Conservation (phyloP, 2,113 vertebrate genomes). For the Perca schrenkii region DNA sequence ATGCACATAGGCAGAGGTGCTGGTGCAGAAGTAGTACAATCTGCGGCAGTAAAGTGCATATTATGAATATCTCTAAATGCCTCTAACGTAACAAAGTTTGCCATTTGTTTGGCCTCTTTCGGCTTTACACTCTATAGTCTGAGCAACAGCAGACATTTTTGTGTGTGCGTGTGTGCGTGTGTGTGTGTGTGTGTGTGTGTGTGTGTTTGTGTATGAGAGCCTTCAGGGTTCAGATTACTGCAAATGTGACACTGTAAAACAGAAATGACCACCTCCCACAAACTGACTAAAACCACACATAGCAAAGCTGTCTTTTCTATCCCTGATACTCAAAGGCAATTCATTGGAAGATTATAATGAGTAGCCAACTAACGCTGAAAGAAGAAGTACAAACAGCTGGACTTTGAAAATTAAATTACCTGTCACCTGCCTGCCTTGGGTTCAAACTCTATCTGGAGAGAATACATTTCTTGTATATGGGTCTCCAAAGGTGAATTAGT, state of each 20-base stretch:
- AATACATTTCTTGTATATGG: not conserved
- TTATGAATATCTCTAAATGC: not conserved
- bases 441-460: not conserved
- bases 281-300: conserved; percentile 6
- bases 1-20: conserved; percentile 4
- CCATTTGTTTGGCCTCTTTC: not conserved
- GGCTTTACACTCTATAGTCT: not conserved
- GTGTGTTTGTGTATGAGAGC: conserved; percentile 2
- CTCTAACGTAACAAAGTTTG: not conserved
- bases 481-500: conserved; percentile 1
- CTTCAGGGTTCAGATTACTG: conserved; percentile 23
- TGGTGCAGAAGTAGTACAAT: not conserved
- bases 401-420: not conserved
- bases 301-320: not conserved
- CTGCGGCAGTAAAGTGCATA: not conserved
- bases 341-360: conserved; percentile 10
- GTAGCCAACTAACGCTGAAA: conserved; percentile 18
- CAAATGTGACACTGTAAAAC: conserved; percentile 35
- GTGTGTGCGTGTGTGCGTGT: conserved; percentile 1
- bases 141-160: not conserved
- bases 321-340: conserved; percentile 2
- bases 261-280: not conserved
- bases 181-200: not conserved
- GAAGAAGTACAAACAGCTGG: not conserved
- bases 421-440: not conserved